A percentile compares a stretch with the other conserved stretches of the same genome.
Conservation (phyloP, 2,797 vertebrate species). For the Enteromius trimaculatus region DNA sequence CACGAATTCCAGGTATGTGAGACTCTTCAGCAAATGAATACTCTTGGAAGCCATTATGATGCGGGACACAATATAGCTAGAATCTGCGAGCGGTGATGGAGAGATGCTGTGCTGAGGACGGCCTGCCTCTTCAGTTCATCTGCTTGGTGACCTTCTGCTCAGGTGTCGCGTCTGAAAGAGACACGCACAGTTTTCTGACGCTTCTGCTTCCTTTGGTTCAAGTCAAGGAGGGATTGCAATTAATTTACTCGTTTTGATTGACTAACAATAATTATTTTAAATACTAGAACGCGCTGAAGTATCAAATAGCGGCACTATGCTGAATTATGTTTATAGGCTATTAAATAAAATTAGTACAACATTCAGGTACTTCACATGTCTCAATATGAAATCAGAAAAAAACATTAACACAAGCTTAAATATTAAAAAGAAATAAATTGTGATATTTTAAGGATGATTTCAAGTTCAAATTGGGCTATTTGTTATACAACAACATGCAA, state of each 20-base stretch:
- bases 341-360: background rate
- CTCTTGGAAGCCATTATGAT: constrained; percentile 57
- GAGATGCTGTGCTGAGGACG: constrained; percentile 33
- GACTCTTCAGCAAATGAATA: constrained; percentile 51
- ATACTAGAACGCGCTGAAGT: background rate
- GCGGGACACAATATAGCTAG: constrained; percentile 42
- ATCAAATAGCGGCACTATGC: background rate
- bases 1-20: constrained; percentile 49
- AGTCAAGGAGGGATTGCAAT: background rate
- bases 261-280: background rate
- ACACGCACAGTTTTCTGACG: background rate
- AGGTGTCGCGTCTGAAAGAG: background rate
- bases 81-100: constrained; percentile 45
- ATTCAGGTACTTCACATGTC: background rate
- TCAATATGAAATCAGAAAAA: background rate
- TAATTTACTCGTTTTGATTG: background rate
- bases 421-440: background rate
- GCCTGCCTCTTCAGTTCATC: constrained; percentile 23
- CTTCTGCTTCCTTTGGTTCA: background rate
- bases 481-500: background rate
- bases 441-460: background rate
- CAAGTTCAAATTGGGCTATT: background rate
- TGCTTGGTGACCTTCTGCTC: constrained; percentile 9
- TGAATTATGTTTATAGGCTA: background rate
- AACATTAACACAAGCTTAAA: background rate